Conservation (phyloP, 2,888 invertebrate species). For the Hypselothyrea guttata region DNA sequence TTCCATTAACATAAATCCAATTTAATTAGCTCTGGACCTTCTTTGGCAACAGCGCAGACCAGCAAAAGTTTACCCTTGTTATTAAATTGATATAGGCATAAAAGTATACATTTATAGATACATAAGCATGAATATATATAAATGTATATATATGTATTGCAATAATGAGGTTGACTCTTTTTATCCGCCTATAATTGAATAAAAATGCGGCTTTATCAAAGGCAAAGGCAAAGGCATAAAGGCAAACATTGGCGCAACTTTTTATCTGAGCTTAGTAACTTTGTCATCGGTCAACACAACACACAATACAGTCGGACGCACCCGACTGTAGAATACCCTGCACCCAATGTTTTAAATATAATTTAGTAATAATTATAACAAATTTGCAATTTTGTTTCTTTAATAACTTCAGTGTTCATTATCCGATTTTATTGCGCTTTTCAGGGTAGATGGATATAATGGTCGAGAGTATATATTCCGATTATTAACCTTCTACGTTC, state of each 20-base stretch:
- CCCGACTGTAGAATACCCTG: too few relatives aligned
- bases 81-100: slow-evolving; percentile 30
- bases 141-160: too few relatives aligned
- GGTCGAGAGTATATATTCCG: too few relatives aligned
- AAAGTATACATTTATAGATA: slow-evolving; percentile 3
- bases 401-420: too few relatives aligned
- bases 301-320: neutral
- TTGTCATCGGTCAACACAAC: slow-evolving; percentile 37
- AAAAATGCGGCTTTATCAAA: slow-evolving; percentile 58
- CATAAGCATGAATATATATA: neutral
- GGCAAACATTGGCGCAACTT: slow-evolving; percentile 72
- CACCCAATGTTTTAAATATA: too few relatives aligned
- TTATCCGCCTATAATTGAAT: slow-evolving; percentile 75
- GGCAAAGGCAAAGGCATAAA: slow-evolving; percentile 41
- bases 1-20: slow-evolving; percentile 59
- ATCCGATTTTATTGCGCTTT: too few relatives aligned
- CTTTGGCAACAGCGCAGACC: slow-evolving; percentile 6
- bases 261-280: slow-evolving; percentile 63
- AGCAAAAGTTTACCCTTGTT: slow-evolving; percentile 35
- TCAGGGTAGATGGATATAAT: too few relatives aligned
- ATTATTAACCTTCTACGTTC: too few relatives aligned
- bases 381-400: too few relatives aligned
- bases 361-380: too few relatives aligned
- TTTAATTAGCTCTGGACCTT: slow-evolving; percentile 60
- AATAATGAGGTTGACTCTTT: slow-evolving; percentile 35